Evolutionary conservation across 2,888 invertebrate species (phyloP).

Genomic region (Lasioglossum figueresi): DNA sequence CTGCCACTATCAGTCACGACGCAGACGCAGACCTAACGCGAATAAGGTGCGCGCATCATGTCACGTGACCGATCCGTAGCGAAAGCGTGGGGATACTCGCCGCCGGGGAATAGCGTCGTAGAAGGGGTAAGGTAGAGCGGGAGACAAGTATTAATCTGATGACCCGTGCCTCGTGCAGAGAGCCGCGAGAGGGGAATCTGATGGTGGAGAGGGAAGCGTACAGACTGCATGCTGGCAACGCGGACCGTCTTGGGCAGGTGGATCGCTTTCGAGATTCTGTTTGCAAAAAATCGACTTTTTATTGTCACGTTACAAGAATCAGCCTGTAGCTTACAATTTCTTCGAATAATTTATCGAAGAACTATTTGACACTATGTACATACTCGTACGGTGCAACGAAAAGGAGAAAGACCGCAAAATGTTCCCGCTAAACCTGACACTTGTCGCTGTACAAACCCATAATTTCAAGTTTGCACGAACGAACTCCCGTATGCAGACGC

Average conservation of each 20-base stretch:
- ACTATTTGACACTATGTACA: background rate
- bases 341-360: background rate
- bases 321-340: background rate
- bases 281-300: background rate
- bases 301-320: background rate
- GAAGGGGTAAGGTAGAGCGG: too few relatives aligned
- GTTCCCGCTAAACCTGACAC: background rate
- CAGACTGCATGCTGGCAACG: too few relatives aligned
- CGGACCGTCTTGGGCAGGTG: background rate
- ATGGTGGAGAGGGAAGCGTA: too few relatives aligned
- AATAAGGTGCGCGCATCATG: too few relatives aligned
- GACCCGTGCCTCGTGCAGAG: too few relatives aligned
- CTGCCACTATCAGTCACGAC: too few relatives aligned
- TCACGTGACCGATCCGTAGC: too few relatives aligned
- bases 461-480: constrained; percentile 17
- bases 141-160: too few relatives aligned
- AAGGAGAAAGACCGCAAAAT: background rate
- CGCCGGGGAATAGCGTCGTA: too few relatives aligned
- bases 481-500: constrained; percentile 7
- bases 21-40: too few relatives aligned
- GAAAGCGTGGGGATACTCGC: too few relatives aligned
- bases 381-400: background rate
- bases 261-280: background rate
- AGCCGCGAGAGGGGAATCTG: too few relatives aligned
- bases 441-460: constrained; percentile 5